Evolutionary conservation across 2,888 invertebrate genomes (phyloP).

Genomic region (Amiota mariae): DNA sequence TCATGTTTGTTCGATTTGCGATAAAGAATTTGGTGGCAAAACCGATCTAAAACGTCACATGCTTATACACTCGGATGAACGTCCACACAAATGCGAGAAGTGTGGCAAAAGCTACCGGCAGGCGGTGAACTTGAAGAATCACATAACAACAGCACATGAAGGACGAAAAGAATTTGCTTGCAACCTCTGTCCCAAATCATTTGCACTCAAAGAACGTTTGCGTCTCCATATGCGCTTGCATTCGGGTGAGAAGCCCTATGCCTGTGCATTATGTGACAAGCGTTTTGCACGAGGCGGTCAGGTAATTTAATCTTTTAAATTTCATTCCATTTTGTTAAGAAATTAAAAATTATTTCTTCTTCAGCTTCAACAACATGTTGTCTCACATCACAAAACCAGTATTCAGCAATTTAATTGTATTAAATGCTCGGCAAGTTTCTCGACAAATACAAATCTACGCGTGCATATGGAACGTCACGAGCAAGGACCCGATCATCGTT

Average conservation of each 20-base stretch:
- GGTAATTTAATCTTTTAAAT: slow-evolving; percentile 70
- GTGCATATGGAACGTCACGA: slow-evolving; percentile 81
- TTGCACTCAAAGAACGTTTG: slow-evolving; percentile 84
- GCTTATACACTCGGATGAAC: slow-evolving; percentile 79
- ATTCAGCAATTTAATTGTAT: slow-evolving; percentile 83
- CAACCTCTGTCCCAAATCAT: slow-evolving; percentile 83
- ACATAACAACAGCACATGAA: slow-evolving; percentile 73
- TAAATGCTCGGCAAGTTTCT: slow-evolving; percentile 82
- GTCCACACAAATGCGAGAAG: slow-evolving; percentile 78
- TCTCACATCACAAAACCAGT: slow-evolving; percentile 78
- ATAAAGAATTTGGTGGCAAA: slow-evolving; percentile 78
- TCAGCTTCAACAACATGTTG: slow-evolving; percentile 79
- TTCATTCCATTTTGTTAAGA: neutral
- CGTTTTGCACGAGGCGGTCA: slow-evolving; percentile 84
- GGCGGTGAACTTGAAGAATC: slow-evolving; percentile 79
- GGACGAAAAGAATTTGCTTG: slow-evolving; percentile 77
- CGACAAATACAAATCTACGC: slow-evolving; percentile 78
- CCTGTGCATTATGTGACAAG: slow-evolving; percentile 78
- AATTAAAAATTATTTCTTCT: slow-evolving; percentile 25
- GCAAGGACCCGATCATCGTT: slow-evolving; percentile 84
- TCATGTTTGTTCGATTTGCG: slow-evolving; percentile 78
- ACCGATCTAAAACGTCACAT: slow-evolving; percentile 81
- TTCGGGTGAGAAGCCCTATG: slow-evolving; percentile 81
- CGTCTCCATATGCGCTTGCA: slow-evolving; percentile 83
- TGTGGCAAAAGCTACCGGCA: slow-evolving; percentile 80